A percentile compares a stretch with the other conserved stretches of the same genome.
These are phyloP conservation scores for Epinotia demarniana DNA, from an alignment of 2,888 invertebrate species.

Conservation along the genomic window DNA sequence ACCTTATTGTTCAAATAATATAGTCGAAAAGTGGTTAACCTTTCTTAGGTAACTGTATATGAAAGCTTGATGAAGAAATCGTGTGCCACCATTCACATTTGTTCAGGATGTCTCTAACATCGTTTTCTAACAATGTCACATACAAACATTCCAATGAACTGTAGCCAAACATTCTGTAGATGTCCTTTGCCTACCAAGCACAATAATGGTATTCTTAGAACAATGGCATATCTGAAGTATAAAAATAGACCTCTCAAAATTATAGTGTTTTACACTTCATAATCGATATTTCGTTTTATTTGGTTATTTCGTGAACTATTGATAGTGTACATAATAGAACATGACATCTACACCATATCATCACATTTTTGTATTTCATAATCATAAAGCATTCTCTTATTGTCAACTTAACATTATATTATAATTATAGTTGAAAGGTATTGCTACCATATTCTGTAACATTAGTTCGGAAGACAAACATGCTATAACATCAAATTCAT, in stretches of 20 bases:
- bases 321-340: not conserved
- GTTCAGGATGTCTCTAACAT: too few species aligned
- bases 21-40: too few species aligned
- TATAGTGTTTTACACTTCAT: slow-evolving; percentile 10
- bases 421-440: slow-evolving; percentile 12
- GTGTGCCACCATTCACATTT: too few species aligned
- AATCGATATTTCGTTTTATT: not conserved
- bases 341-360: slow-evolving; percentile 4
- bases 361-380: slow-evolving; percentile 27
- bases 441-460: slow-evolving; percentile 11
- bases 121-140: too few species aligned
- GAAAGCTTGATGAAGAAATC: too few species aligned
- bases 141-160: too few species aligned
- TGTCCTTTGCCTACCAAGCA: too few species aligned
- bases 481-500: slow-evolving; percentile 47
- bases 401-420: slow-evolving; percentile 27
- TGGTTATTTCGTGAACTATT: not conserved
- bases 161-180: too few species aligned
- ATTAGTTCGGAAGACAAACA: slow-evolving; percentile 19
- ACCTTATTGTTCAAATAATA: too few species aligned
- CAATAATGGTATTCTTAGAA: not conserved
- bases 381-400: slow-evolving; percentile 33
- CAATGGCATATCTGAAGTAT: slow-evolving; percentile 1
- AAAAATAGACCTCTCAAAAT: not conserved
- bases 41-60: not conserved